These are phyloP conservation scores for Rissa tridactyla DNA, from an alignment of 2,113 vertebrate species.

Conservation along the genomic window DNA sequence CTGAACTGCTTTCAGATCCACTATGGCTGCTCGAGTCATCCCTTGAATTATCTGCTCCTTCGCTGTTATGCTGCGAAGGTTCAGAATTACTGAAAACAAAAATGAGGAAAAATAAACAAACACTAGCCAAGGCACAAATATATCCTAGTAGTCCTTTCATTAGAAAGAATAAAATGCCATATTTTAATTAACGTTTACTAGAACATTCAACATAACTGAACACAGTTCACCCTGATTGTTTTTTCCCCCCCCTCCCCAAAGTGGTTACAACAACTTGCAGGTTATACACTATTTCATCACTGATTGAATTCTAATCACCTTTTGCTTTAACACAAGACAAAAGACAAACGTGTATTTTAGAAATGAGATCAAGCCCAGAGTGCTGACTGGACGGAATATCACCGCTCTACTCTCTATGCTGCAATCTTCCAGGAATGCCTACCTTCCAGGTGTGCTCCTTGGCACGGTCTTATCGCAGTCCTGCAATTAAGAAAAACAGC, in stretches of 20 bases:
- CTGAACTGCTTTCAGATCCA: constrained; percentile 97
- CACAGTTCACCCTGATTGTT: not conserved
- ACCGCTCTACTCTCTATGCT: not conserved
- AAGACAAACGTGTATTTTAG: not conserved
- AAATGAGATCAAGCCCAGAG: not conserved
- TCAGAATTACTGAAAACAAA: constrained; percentile 76
- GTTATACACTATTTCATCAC: not conserved
- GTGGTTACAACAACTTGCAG: not conserved
- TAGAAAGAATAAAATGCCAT: not conserved
- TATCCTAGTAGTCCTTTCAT: not conserved
- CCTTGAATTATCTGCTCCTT: constrained; percentile 88
- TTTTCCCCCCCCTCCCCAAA: not conserved
- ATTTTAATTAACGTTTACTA: not conserved
- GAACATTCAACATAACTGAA: not conserved
- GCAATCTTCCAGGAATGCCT: constrained; percentile 35
- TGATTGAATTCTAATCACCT: not conserved
- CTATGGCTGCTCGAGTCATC: constrained; percentile 98
- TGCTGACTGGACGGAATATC: not conserved
- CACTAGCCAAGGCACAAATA: not conserved
- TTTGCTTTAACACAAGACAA: not conserved
- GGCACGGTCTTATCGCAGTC: constrained; percentile 91
- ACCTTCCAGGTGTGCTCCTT: constrained; percentile 91
- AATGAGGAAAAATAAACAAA: not conserved
- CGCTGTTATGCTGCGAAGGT: constrained; percentile 87
- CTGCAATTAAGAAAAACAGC: constrained; percentile 61